Percentiles rank a stretch among this genome's conserved stretches.
These are phyloP conservation scores for Oscheius sp. DNA, from an alignment of 2,888 invertebrate genomes.

Conservation along the genomic window DNA sequence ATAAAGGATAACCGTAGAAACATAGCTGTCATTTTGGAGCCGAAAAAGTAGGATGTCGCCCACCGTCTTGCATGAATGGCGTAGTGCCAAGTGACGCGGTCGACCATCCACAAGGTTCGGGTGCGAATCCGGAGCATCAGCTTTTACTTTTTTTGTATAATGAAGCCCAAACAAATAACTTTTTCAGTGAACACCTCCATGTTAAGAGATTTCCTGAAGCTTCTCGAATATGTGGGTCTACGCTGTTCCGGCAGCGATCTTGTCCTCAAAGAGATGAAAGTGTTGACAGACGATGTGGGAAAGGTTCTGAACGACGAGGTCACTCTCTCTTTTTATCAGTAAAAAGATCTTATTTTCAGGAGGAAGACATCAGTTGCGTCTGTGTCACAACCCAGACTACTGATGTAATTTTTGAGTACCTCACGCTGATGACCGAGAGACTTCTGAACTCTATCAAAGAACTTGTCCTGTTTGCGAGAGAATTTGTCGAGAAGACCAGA, in stretches of 20 bases:
- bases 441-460: constrained; percentile 16
- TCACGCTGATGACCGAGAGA: constrained; percentile 6
- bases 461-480: constrained; percentile 12
- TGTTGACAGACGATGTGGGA: constrained; percentile 27
- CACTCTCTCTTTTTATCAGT: neutral
- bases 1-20: too few species aligned
- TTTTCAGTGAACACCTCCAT: constrained; percentile 34
- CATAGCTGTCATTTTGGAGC: too few species aligned
- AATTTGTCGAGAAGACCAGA: constrained; percentile 15
- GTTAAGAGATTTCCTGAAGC: constrained; percentile 35
- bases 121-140: too few species aligned
- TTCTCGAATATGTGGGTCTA: constrained; percentile 8
- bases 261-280: neutral
- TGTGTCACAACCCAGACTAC: constrained; percentile 19
- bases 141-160: neutral
- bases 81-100: too few species aligned
- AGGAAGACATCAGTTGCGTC: constrained; percentile 15
- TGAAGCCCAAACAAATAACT: neutral
- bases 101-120: too few species aligned
- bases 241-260: constrained; percentile 4
- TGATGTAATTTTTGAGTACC: constrained; percentile 16
- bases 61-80: too few species aligned
- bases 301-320: constrained; percentile 25
- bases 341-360: constrained; percentile 5
- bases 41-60: too few species aligned